A percentile compares a stretch with the other conserved stretches of the same genome.
Evolutionary conservation across 2,888 invertebrate genomes (phyloP).

Genomic region (Tanytarsus gracilentus): DNA sequence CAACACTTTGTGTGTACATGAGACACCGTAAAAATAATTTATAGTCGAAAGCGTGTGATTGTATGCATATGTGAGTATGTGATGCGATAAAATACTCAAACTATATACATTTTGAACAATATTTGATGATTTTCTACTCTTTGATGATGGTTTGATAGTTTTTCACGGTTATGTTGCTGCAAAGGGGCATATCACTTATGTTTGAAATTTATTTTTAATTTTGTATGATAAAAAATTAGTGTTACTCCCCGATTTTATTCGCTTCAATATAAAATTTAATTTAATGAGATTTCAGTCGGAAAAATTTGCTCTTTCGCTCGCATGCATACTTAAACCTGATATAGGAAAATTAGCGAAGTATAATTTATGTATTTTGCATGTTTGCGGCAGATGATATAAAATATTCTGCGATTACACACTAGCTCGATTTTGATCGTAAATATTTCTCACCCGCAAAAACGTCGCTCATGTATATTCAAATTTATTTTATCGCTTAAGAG

Average conservation of each 20-base stretch:
- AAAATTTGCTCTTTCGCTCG: slow-evolving; percentile 6
- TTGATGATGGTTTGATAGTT: slow-evolving; percentile 25
- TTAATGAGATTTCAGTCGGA: slow-evolving; percentile 23
- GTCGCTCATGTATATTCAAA: neutral
- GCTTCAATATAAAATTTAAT: slow-evolving; percentile 19
- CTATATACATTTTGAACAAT: slow-evolving; percentile 19
- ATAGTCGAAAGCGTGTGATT: slow-evolving; percentile 17
- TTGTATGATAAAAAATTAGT: no score
- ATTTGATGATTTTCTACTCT: slow-evolving; percentile 26
- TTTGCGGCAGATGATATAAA: slow-evolving; percentile 12
- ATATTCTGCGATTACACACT: slow-evolving; percentile 21
- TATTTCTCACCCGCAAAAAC: slow-evolving; percentile 9
- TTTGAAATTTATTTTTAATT: no score
- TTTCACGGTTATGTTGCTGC: neutral
- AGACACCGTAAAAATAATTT: neutral
- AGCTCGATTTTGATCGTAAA: slow-evolving; percentile 1
- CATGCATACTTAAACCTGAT: slow-evolving; percentile 6
- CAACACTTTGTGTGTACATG: no score
- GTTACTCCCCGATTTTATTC: no score
- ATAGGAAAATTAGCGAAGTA: slow-evolving; percentile 26
- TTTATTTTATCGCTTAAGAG: slow-evolving; percentile 14
- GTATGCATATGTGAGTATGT: slow-evolving; percentile 9
- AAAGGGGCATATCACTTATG: no score
- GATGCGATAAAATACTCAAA: neutral
- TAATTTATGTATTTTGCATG: slow-evolving; percentile 23